phyloP scores from a whole-genome alignment of 1,140 invertebrate species.

The Maconellicoccus hirsutus region DNA sequence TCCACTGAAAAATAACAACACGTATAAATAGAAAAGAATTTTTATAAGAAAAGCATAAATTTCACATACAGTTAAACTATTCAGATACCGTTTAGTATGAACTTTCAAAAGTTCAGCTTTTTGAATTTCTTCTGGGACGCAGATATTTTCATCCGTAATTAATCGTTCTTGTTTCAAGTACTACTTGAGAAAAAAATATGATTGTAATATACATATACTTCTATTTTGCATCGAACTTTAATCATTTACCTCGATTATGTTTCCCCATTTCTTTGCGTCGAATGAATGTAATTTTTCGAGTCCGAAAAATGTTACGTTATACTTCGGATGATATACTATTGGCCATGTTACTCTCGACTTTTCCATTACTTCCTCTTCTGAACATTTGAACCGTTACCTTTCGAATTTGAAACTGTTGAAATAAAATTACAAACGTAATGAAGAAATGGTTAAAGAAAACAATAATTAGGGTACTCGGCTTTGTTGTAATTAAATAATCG shows the following conservation, averaged over 20 bases:
- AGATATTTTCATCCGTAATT: constrained; percentile 41
- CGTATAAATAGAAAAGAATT: constrained; percentile 26
- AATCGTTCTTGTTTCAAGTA: constrained; percentile 43
- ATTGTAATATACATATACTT: constrained; percentile 27
- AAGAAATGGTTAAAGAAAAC: no score
- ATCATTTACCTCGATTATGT: constrained; percentile 51
- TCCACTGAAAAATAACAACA: constrained; percentile 47
- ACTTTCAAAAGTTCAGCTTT: constrained; percentile 56
- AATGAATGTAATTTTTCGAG: constrained; percentile 79
- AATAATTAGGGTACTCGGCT: no score
- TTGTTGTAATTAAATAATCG: no score
- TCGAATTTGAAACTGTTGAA: no score
- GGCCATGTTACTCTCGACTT: constrained; percentile 38
- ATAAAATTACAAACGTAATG: no score
- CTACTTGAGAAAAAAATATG: constrained; percentile 38
- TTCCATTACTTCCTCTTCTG: no score
- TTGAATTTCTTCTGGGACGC: constrained; percentile 53
- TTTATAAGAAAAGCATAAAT: constrained; percentile 22
- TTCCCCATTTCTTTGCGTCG: constrained; percentile 73
- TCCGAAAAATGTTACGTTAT: constrained; percentile 69
- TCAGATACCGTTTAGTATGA: constrained; percentile 59
- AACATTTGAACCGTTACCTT: no score
- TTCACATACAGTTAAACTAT: constrained; percentile 46
- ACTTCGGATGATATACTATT: constrained; percentile 61
- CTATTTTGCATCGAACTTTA: constrained; percentile 18